These are phyloP conservation scores for Lycaena phlaeas DNA, from an alignment of 2,888 invertebrate genomes.

Conservation along the genomic window DNA sequence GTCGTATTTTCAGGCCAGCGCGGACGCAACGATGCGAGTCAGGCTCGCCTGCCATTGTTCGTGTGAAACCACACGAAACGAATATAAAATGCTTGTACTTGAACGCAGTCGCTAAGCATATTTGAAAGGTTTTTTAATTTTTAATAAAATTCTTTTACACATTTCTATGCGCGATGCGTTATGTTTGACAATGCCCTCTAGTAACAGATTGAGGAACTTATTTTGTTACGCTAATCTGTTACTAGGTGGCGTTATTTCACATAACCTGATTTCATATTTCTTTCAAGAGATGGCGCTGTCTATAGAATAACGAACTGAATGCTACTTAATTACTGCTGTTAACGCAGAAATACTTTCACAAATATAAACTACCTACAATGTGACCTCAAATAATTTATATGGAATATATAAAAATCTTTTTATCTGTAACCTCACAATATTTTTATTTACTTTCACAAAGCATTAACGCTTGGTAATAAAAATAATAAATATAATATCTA, in stretches of 20 bases:
- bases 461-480: too few species aligned
- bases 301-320: too few species aligned
- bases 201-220: not conserved
- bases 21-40: constrained; percentile 44
- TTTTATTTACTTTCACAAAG: too few species aligned
- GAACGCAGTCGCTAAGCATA: constrained; percentile 14
- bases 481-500: too few species aligned
- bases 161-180: too few species aligned
- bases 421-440: too few species aligned
- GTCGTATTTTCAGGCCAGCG: constrained; percentile 28
- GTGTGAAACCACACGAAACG: constrained; percentile 58
- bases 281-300: constrained; percentile 37
- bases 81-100: constrained; percentile 14
- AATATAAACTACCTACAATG: too few species aligned
- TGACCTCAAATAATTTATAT: too few species aligned
- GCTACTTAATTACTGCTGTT: too few species aligned
- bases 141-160: not conserved
- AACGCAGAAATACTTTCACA: too few species aligned
- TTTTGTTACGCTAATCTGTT: not conserved
- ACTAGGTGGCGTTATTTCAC: constrained; percentile 23
- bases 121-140: constrained; percentile 3
- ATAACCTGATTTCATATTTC: constrained; percentile 6
- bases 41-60: constrained; percentile 63
- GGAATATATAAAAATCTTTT: too few species aligned
- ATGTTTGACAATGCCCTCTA: not conserved